Conservation (phyloP, 1,140 invertebrate species). For the Drosophila lowei region DNA sequence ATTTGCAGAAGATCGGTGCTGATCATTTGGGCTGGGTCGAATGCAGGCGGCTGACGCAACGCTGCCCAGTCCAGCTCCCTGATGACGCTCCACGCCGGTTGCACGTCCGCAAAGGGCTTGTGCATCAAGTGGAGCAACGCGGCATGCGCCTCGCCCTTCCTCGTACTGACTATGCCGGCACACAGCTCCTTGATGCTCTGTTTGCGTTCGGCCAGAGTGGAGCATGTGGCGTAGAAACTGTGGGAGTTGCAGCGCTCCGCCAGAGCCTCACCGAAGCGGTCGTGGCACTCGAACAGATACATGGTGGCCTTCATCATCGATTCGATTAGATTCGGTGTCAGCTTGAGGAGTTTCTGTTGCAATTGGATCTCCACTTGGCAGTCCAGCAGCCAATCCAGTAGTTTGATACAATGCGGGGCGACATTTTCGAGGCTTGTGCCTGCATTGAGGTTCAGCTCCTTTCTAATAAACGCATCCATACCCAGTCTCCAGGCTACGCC, state of each 20-base stretch:
- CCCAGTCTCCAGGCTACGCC: too few species aligned
- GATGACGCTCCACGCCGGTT: slow-evolving; percentile 48
- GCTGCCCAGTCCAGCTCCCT: slow-evolving; percentile 55
- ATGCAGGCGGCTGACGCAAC: slow-evolving; percentile 14
- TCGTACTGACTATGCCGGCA: slow-evolving; percentile 36
- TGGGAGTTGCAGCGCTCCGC: slow-evolving; percentile 26
- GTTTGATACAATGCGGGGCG: slow-evolving; percentile 35
- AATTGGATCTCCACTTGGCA: slow-evolving; percentile 45
- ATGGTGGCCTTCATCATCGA: slow-evolving; percentile 56
- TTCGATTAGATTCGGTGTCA: slow-evolving; percentile 46
- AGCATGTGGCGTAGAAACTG: slow-evolving; percentile 22
- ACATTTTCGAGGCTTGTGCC: slow-evolving; percentile 48
- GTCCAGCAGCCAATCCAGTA: slow-evolving; percentile 51
- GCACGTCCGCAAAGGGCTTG: slow-evolving; percentile 39
- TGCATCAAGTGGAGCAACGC: slow-evolving; percentile 41
- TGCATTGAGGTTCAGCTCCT: slow-evolving; percentile 39
- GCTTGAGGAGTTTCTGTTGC: slow-evolving; percentile 28
- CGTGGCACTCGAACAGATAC: slow-evolving; percentile 59
- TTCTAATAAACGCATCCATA: slow-evolving; percentile 57
- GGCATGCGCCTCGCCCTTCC: slow-evolving; percentile 45
- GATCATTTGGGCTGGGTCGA: slow-evolving; percentile 7
- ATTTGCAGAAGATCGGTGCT: slow-evolving; percentile 45
- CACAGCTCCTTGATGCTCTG: slow-evolving; percentile 49
- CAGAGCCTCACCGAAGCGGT: slow-evolving; percentile 38
- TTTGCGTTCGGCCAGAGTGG: not conserved